phyloP scores from a whole-genome alignment of 1,140 invertebrate genomes.

The Mamestra configurata region DNA sequence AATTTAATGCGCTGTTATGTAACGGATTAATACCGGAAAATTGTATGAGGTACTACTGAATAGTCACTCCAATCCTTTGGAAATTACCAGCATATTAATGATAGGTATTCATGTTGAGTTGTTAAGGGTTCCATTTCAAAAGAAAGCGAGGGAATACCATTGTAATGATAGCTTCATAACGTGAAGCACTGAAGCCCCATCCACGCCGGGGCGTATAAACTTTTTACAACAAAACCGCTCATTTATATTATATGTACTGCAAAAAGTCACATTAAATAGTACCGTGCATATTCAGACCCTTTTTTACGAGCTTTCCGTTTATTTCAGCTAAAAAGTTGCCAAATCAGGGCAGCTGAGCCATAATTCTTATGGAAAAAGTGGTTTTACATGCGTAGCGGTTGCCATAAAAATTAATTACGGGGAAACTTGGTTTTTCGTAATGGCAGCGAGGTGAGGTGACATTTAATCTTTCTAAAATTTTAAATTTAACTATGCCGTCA shows the following conservation, averaged over 20 bases:
- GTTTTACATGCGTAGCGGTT: constrained; percentile 42
- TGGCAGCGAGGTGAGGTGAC: constrained; percentile 10
- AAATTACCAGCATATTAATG: background rate
- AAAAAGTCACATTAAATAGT: constrained; percentile 46
- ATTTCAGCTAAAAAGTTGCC: constrained; percentile 44
- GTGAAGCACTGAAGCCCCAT: background rate
- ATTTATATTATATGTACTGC: constrained; percentile 49
- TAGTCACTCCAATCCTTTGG: background rate
- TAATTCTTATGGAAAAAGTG: constrained; percentile 48
- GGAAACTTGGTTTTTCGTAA: constrained; percentile 48
- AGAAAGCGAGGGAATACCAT: background rate
- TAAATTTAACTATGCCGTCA: constrained; percentile 33
- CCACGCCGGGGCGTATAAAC: constrained; percentile 9
- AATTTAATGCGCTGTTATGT: background rate
- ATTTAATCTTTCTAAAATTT: constrained; percentile 32
- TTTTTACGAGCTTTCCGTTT: constrained; percentile 48
- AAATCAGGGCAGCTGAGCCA: constrained; percentile 38
- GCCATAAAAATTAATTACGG: constrained; percentile 48
- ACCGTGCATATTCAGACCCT: constrained; percentile 47
- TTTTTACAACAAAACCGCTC: constrained; percentile 41
- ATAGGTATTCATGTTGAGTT: background rate
- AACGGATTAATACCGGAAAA: background rate
- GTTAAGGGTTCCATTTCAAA: background rate
- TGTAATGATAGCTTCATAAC: constrained; percentile 21
- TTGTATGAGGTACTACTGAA: background rate